Conservation (phyloP, 2,888 invertebrate genomes). For the Nephrotoma guestfalica region DNA sequence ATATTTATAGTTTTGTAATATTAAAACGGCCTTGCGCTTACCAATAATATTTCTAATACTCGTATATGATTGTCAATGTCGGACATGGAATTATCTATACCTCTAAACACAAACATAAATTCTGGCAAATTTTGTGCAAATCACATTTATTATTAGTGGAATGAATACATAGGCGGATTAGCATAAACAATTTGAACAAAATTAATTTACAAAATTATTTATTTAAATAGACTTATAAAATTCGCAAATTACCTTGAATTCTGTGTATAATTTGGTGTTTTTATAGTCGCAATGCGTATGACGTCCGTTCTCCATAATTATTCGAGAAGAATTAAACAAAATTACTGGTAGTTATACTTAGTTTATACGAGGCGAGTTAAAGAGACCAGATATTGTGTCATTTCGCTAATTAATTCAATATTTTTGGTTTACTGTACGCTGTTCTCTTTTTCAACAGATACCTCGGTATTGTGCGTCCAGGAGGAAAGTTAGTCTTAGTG, state of each 20-base stretch:
- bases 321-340: not conserved
- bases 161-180: not conserved
- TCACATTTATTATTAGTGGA: not conserved
- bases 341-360: not conserved
- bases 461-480: no score
- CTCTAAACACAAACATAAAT: not conserved
- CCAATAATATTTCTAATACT: not conserved
- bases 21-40: not conserved
- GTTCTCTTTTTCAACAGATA: no score
- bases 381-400: no score
- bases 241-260: not conserved
- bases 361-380: not conserved
- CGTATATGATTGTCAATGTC: not conserved
- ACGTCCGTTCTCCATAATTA: not conserved
- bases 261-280: not conserved
- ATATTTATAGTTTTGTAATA: not conserved
- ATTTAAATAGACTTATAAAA: not conserved
- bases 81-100: not conserved
- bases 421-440: no score
- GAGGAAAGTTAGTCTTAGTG: no score
- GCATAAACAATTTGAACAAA: not conserved
- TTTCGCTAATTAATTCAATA: no score
- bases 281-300: not conserved
- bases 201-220: not conserved
- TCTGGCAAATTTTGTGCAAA: not conserved